Evolutionary conservation across 2,113 vertebrate genomes (phyloP).

Genomic region (Hydrolagus affinis): DNA sequence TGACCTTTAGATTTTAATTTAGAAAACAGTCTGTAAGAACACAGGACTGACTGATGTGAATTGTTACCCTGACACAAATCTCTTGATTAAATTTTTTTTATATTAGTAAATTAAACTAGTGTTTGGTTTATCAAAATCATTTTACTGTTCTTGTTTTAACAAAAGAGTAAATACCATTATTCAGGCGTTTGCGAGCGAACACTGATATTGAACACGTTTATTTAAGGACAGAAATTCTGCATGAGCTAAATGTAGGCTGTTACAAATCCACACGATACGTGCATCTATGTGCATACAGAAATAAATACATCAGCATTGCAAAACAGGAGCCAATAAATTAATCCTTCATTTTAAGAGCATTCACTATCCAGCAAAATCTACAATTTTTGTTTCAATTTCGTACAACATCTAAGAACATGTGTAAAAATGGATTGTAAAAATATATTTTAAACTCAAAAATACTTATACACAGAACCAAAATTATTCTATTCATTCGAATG

Average conservation of each 20-base stretch:
- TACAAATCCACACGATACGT: not conserved
- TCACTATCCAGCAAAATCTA: not conserved
- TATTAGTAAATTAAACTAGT: not conserved
- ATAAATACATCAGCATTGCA: conserved; percentile 12
- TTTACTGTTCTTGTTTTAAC: conserved; percentile 14
- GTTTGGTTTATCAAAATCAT: not conserved
- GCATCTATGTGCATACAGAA: conserved; percentile 8
- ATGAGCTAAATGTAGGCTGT: not conserved
- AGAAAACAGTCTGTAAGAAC: too few species aligned
- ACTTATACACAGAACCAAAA: conserved; percentile 3
- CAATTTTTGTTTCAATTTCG: not conserved
- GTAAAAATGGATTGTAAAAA: not conserved
- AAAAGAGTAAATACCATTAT: not conserved
- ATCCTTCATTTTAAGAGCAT: not conserved
- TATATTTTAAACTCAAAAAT: not conserved
- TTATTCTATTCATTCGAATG: not conserved
- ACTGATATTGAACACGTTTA: not conserved
- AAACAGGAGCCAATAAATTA: conserved; percentile 22
- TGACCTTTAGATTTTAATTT: too few species aligned
- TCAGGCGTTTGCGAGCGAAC: not conserved
- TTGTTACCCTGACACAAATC: too few species aligned
- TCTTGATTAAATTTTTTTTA: too few species aligned
- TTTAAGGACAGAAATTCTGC: not conserved
- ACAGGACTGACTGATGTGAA: too few species aligned
- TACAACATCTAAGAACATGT: not conserved